phyloP scores from a whole-genome alignment of 92 coral and sea anemone species.

The Siderastrea radians region DNA sequence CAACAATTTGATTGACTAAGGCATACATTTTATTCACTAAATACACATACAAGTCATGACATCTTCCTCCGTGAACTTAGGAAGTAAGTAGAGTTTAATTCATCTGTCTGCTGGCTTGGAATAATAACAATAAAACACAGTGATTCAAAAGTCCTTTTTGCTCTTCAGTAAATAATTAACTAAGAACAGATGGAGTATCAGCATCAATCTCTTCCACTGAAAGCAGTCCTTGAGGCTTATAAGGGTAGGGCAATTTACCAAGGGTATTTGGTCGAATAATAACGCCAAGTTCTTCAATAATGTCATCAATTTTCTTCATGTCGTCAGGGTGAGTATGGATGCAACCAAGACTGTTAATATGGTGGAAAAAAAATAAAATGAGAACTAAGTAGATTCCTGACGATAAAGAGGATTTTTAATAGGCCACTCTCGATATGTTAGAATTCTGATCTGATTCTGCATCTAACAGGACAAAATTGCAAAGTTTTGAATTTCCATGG shows the following conservation, averaged over 20 bases:
- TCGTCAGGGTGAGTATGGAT: slow-evolving; percentile 90
- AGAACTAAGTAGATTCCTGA: neutral
- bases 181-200: neutral
- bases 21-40: no score
- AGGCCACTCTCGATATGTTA: neutral
- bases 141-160: neutral
- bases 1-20: no score
- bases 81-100: no score
- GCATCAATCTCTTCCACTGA: slow-evolving; percentile 81
- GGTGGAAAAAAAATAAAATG: neutral
- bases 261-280: slow-evolving; percentile 71
- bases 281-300: slow-evolving; percentile 77
- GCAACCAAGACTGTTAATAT: slow-evolving; percentile 81
- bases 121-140: neutral
- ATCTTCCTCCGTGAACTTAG: no score
- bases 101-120: neutral
- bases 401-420: neutral
- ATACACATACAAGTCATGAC: no score
- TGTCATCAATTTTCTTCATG: slow-evolving; percentile 74
- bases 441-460: no score
- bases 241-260: slow-evolving; percentile 82
- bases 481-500: no score
- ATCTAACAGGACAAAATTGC: no score
- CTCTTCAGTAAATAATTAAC: neutral
- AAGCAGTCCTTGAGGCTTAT: slow-evolving; percentile 86